Evolutionary conservation across 2,113 vertebrate genomes (phyloP), one percentile per base, ranked within the genome.

Genomic region (Cyprinus carpio): DNA sequence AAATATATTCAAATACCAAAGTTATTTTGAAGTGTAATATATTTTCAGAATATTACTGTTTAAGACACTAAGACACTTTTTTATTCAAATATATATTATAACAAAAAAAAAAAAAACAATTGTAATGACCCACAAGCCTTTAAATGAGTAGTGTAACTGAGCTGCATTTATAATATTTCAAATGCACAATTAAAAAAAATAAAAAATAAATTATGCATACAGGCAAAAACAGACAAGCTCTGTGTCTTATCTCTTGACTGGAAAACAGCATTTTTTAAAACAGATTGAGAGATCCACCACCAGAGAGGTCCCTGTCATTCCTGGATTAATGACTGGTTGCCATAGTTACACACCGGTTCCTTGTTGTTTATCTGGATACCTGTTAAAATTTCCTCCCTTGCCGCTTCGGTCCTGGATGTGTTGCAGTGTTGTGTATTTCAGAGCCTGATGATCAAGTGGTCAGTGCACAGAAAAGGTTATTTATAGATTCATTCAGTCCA

Each of bases 251-350:
- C 31, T 31, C 29, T 9, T 10, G 23, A 25, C n/a, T 75, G 25
- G 27, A 9, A 25, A 76, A 31, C 43, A 29, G 3, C 29, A 34
- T 34, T n/a, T n/a, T n/a, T n/a, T 20, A 4, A 69, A 20, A 34
- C 65, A 34, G 31, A 37, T 5, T 46, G 37, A 75, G 43, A 23
- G 16, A 51, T 67, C 64, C 6, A 69, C 79, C 79, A 81, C 40
- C 64, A 81, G 79, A 81, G 79, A 81, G 60, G 79, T 81, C 79
- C 62, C 79, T 69, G 62, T 81, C 64, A 51, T n/a, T 49, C 62
- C 79, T 29, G 60, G 25, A 34, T 67, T 81, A 34, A 31, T 69
- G 79, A 23, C 64, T 4, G 16, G 60, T 67, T 81, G 79, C 62
- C 31, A 81, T 67, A 51, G 79, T 81, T 81, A 67, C 25, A 9